Percentiles rank a stretch among this genome's conserved stretches.
phyloP scores from a whole-genome alignment of 2,888 invertebrate genomes.

The Dusona sp. region DNA sequence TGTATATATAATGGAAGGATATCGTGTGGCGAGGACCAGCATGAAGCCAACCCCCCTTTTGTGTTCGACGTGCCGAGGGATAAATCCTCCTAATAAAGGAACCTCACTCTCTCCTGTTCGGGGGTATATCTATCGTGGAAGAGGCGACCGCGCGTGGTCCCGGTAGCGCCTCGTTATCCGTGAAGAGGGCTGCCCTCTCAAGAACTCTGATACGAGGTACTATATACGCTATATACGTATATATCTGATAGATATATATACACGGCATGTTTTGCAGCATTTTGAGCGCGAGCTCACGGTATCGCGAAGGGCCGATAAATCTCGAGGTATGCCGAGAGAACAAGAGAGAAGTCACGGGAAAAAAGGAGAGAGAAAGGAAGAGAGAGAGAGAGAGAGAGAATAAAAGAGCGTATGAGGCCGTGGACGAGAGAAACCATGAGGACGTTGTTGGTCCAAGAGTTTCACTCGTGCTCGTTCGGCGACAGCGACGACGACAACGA shows the following conservation, averaged over 20 bases:
- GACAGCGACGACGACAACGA: slow-evolving; percentile 55
- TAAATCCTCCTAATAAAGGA: slow-evolving; percentile 82
- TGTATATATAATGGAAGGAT: slow-evolving; percentile 46
- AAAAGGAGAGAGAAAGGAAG: too few relatives aligned
- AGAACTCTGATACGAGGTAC: slow-evolving; percentile 45
- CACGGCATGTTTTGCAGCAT: slow-evolving; percentile 82
- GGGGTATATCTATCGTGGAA: slow-evolving; percentile 79
- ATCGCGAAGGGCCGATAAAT: slow-evolving; percentile 83
- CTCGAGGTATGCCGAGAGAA: slow-evolving; percentile 71
- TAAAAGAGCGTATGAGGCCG: slow-evolving; percentile 36
- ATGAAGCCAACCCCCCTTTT: slow-evolving; percentile 71
- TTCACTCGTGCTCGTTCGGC: slow-evolving; percentile 66
- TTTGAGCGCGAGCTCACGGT: slow-evolving; percentile 81
- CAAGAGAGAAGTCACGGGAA: slow-evolving; percentile 34
- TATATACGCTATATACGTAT: slow-evolving; percentile 30
- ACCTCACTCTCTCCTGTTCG: slow-evolving; percentile 68
- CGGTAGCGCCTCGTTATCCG: slow-evolving; percentile 84
- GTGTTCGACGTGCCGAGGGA: slow-evolving; percentile 80
- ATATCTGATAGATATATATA: slow-evolving; percentile 42
- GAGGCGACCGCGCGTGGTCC: slow-evolving; percentile 55
- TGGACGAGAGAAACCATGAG: slow-evolving; percentile 61
- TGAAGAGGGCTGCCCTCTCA: slow-evolving; percentile 62
- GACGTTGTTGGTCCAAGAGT: slow-evolving; percentile 65
- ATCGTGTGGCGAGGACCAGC: slow-evolving; percentile 50
- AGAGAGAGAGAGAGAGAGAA: slow-evolving; percentile 50